phyloP scores from a whole-genome alignment of 2,888 invertebrate genomes.

The Agrenia bidenticulata region DNA sequence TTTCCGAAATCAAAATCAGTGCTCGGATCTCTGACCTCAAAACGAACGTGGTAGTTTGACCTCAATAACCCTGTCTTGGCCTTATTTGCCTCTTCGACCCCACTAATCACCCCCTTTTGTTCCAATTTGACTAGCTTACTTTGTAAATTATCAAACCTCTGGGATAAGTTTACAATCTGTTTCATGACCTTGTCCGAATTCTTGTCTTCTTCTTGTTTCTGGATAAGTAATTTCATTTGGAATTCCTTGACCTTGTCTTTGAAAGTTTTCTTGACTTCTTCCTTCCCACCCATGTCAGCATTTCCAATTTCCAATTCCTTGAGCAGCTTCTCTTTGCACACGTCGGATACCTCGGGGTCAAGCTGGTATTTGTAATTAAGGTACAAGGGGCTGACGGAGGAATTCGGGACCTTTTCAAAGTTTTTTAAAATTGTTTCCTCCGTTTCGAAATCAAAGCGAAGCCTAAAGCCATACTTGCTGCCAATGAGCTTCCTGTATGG shows the following conservation, averaged over 20 bases:
- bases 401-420: conserved; percentile 12
- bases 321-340: not conserved
- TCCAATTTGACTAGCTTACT: not conserved
- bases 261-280: not conserved
- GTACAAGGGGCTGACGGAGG: conserved; percentile 8
- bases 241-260: conserved; percentile 13
- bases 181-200: conserved; percentile 20
- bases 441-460: conserved; percentile 13
- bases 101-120: conserved; percentile 12
- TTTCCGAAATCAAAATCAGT: too few species aligned
- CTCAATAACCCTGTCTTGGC: conserved; percentile 1
- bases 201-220: conserved; percentile 6
- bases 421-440: not conserved
- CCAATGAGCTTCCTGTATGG: conserved; percentile 10
- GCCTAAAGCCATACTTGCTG: conserved; percentile 14
- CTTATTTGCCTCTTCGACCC: conserved; percentile 5
- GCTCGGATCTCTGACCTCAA: conserved; percentile 7
- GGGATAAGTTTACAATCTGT: conserved; percentile 7
- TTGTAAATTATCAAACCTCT: not conserved
- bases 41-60: conserved; percentile 13
- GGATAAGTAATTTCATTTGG: conserved; percentile 12
- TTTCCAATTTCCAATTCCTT: conserved; percentile 4
- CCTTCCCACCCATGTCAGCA: not conserved
- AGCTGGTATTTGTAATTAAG: conserved; percentile 4
- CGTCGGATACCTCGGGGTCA: not conserved